These are phyloP conservation scores for Hypomecis punctinalis DNA, from an alignment of 2,888 invertebrate genomes.

Conservation along the genomic window DNA sequence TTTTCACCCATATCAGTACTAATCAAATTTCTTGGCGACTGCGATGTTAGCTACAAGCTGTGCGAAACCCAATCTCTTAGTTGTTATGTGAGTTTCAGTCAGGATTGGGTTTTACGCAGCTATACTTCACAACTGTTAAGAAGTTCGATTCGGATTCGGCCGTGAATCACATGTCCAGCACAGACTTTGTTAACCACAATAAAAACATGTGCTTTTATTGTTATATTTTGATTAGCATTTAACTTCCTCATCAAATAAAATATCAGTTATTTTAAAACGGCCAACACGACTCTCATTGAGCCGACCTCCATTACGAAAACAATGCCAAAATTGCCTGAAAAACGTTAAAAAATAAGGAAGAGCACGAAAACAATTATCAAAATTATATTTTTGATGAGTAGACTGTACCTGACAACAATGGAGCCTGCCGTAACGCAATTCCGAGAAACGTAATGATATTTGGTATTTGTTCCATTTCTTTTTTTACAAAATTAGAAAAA, in stretches of 20 bases:
- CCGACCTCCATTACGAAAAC: slow-evolving; percentile 37
- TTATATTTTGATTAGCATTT: too few species aligned
- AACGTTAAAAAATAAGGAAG: slow-evolving; percentile 24
- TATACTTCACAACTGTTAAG: too few species aligned
- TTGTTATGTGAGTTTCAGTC: too few species aligned
- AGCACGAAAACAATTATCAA: slow-evolving; percentile 33
- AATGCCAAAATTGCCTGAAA: slow-evolving; percentile 31
- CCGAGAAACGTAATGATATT: slow-evolving; percentile 41
- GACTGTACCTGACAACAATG: slow-evolving; percentile 34
- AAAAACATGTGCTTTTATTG: too few species aligned
- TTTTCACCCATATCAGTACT: too few species aligned
- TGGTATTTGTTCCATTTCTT: slow-evolving; percentile 40
- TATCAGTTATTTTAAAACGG: slow-evolving; percentile 3
- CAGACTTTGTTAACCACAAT: too few species aligned
- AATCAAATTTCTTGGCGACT: too few species aligned
- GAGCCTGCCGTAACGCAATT: slow-evolving; percentile 32
- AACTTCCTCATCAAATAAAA: background rate
- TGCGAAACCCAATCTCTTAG: too few species aligned
- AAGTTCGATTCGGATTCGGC: too few species aligned
- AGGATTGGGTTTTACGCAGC: too few species aligned
- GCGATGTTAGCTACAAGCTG: too few species aligned
- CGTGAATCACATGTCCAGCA: too few species aligned
- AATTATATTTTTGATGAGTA: slow-evolving; percentile 36
- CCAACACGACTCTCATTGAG: slow-evolving; percentile 1
- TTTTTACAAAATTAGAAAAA: slow-evolving; percentile 37